These are phyloP conservation scores for Tympanoctomys barrerae DNA, from an alignment of 2,797 vertebrate species.

Conservation along the genomic window DNA sequence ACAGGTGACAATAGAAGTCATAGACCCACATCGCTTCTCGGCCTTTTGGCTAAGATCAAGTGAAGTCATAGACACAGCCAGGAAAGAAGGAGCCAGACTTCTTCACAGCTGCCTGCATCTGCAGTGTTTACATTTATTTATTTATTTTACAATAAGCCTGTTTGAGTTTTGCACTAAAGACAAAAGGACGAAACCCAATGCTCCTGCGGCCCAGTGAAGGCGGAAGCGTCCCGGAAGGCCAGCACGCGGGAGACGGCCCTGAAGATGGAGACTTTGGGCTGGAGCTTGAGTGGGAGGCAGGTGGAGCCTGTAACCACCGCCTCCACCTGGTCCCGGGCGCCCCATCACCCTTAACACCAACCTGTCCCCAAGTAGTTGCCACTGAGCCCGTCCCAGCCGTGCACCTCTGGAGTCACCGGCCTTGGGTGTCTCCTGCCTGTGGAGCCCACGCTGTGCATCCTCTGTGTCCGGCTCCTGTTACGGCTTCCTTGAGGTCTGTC, in stretches of 20 bases:
- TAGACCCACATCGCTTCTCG: background rate
- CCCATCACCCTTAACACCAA: background rate
- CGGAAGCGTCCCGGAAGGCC: background rate
- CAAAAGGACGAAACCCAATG: background rate
- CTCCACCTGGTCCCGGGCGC: background rate
- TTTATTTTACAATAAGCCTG: background rate
- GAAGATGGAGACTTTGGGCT: too few species aligned
- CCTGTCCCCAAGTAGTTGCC: too few species aligned
- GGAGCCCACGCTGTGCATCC: background rate
- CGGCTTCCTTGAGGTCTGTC: rapidly evolving
- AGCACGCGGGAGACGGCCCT: background rate
- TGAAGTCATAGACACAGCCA: background rate
- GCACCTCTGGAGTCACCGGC: background rate
- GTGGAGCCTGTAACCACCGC: background rate
- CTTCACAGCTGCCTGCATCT: background rate
- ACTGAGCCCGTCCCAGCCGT: background rate
- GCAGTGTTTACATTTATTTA: background rate
- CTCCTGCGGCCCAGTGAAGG: background rate
- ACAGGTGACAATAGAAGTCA: background rate
- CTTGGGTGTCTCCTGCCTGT: rapidly evolving
- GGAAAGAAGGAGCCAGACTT: background rate
- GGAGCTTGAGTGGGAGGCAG: background rate
- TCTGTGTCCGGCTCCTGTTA: background rate
- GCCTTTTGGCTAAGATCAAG: too few species aligned
- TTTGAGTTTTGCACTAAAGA: background rate